These are phyloP conservation scores for Saimiri boliviensis DNA, from an alignment of 2,113 vertebrate species.

Conservation along the genomic window DNA sequence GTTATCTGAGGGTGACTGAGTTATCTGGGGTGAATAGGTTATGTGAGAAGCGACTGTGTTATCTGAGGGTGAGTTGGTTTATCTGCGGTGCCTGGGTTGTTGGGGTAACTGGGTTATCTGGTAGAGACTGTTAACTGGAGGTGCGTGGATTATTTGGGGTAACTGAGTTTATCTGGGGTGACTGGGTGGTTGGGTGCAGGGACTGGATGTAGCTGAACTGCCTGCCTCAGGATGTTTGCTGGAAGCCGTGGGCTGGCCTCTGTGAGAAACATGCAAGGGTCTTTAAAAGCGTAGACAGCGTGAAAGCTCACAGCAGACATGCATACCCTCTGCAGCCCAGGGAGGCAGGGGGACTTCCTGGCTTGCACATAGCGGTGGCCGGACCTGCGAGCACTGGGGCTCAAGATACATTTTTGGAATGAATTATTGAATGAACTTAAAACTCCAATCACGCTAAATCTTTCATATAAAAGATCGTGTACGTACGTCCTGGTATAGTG, in stretches of 20 bases:
- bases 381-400: background rate
- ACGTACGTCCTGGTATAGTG: fast-evolving
- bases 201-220: background rate
- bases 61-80: background rate
- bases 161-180: background rate
- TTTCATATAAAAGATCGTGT: too few relatives aligned
- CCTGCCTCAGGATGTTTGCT: background rate
- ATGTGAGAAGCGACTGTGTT: background rate
- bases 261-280: background rate
- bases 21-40: background rate
- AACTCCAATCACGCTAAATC: background rate
- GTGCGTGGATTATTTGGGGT: background rate
- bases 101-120: background rate
- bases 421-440: background rate
- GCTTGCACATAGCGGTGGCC: background rate
- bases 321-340: background rate
- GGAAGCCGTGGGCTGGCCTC: too few relatives aligned
- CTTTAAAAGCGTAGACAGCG: background rate
- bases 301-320: background rate
- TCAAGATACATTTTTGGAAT: fast-evolving
- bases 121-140: background rate
- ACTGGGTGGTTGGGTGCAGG: background rate
- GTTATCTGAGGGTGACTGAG: background rate
- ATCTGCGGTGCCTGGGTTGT: background rate
- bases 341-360: background rate